Evolutionary conservation across 1,140 invertebrate genomes (phyloP).

Genomic region (Scaptodrosophila lebanonensis): DNA sequence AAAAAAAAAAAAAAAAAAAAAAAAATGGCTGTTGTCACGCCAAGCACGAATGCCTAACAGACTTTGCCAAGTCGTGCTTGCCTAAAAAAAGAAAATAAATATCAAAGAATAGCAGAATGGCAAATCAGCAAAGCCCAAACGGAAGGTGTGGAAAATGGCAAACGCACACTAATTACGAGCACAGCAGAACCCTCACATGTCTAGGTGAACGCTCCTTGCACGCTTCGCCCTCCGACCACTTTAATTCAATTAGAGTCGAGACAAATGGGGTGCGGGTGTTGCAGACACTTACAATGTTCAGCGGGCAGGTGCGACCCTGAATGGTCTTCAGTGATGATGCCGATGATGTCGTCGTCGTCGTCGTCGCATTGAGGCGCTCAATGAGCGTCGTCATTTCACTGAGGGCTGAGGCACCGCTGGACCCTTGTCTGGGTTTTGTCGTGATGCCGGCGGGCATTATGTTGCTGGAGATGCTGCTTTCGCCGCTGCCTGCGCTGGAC

Average conservation of each 20-base stretch:
- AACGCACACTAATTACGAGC: constrained; percentile 30
- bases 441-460: constrained; percentile 44
- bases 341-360: constrained; percentile 2
- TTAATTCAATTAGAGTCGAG: neutral
- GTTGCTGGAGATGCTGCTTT: constrained; percentile 12
- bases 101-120: constrained; percentile 23
- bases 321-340: constrained; percentile 12
- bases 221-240: neutral
- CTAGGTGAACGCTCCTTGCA: constrained; percentile 8
- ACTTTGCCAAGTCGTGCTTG: constrained; percentile 40
- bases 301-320: constrained; percentile 58
- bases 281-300: constrained; percentile 68
- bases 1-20: too few relatives aligned
- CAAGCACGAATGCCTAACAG: too few relatives aligned
- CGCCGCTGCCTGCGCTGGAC: constrained; percentile 12
- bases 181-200: neutral
- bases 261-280: too few relatives aligned
- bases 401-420: neutral
- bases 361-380: constrained; percentile 32
- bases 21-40: too few relatives aligned
- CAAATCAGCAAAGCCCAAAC: constrained; percentile 16
- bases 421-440: constrained; percentile 12
- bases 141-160: constrained; percentile 46
- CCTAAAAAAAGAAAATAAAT: constrained; percentile 19
- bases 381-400: constrained; percentile 36